Percentiles rank a stretch among this genome's conserved stretches.
These are phyloP conservation scores for Crocidura indochinensis DNA, from an alignment of 2,797 vertebrate species.

Conservation along the genomic window DNA sequence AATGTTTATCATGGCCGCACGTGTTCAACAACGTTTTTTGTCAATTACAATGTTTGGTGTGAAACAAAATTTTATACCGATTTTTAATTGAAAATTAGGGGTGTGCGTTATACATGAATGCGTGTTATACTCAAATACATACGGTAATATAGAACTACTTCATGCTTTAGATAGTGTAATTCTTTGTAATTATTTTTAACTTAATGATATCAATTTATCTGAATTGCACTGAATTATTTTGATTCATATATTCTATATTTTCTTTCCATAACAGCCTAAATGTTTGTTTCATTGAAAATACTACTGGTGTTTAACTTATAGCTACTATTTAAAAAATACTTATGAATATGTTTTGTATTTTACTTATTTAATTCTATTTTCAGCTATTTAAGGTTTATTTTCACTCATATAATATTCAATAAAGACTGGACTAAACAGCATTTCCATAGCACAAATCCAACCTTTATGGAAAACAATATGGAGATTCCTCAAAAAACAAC, in stretches of 20 bases:
- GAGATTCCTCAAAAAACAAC: neutral
- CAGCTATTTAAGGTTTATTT: conserved; percentile 37
- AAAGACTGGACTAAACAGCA: too few relatives aligned
- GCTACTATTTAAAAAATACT: too few relatives aligned
- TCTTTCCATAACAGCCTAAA: neutral
- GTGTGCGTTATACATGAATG: too few relatives aligned
- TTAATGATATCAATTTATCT: conserved; percentile 23
- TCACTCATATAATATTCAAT: conserved; percentile 7
- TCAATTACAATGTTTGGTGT: too few relatives aligned
- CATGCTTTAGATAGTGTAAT: neutral
- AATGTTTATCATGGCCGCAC: too few relatives aligned
- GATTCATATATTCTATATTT: neutral
- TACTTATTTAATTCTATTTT: conserved; percentile 32
- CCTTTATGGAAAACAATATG: too few relatives aligned
- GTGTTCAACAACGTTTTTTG: too few relatives aligned
- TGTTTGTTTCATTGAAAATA: conserved; percentile 50
- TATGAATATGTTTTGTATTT: conserved; percentile 21
- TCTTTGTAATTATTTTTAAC: neutral
- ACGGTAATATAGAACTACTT: conserved; percentile 2
- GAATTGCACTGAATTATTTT: conserved; percentile 21
- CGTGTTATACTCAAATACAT: too few relatives aligned
- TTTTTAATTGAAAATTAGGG: too few relatives aligned
- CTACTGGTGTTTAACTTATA: neutral
- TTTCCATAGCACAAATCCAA: too few relatives aligned
- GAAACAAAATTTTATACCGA: too few relatives aligned